phyloP scores from a whole-genome alignment of 1,140 invertebrate genomes.

The Conopomorpha cramerella region DNA sequence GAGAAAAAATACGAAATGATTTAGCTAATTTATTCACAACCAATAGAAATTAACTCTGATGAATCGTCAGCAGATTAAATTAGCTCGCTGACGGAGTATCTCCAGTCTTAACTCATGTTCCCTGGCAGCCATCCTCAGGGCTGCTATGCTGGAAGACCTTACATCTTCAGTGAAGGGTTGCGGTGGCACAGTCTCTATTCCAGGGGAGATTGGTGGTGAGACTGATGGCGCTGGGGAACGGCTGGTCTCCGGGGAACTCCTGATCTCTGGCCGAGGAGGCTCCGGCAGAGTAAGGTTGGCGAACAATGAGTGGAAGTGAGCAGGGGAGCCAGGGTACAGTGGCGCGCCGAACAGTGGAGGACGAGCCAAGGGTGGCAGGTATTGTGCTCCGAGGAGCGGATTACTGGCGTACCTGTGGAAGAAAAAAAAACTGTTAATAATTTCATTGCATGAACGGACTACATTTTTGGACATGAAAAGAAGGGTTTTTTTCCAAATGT shows the following conservation, averaged over 20 bases:
- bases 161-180: constrained; percentile 72
- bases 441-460: no score
- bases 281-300: constrained; percentile 75
- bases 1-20: no score
- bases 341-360: constrained; percentile 66
- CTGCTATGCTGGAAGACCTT: constrained; percentile 86
- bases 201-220: constrained; percentile 60
- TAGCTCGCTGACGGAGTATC: constrained; percentile 72
- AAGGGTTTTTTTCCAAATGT: no score
- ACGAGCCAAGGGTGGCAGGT: constrained; percentile 66
- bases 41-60: no score
- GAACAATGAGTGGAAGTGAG: constrained; percentile 85
- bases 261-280: constrained; percentile 11
- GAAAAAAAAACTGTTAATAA: constrained; percentile 9
- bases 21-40: no score
- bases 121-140: constrained; percentile 86
- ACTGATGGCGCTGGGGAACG: constrained; percentile 47
- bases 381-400: constrained; percentile 55
- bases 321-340: constrained; percentile 66
- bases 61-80: constrained; percentile 43
- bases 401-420: constrained; percentile 34
- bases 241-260: constrained; percentile 15
- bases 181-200: constrained; percentile 38
- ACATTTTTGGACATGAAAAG: no score
- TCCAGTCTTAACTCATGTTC: constrained; percentile 91